Conservation (phyloP, 2,888 invertebrate species). For the Coelopa pilipes region DNA sequence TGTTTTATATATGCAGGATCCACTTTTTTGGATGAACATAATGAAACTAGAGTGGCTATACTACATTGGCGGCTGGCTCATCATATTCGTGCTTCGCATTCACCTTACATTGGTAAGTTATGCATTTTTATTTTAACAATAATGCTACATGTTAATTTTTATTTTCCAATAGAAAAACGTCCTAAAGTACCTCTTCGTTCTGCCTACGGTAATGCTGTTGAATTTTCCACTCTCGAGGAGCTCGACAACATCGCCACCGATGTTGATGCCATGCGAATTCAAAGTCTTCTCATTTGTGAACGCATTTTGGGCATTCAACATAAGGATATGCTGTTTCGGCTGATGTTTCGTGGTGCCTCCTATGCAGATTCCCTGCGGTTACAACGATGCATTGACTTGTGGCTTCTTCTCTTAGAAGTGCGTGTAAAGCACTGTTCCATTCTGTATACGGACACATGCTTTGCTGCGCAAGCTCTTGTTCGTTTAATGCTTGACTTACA, state of each 20-base stretch:
- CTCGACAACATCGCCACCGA: constrained; percentile 80
- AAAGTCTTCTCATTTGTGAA: constrained; percentile 88
- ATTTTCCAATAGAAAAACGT: constrained; percentile 67
- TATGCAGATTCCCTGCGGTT: constrained; percentile 80
- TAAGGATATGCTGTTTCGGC: constrained; percentile 85
- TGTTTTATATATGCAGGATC: constrained; percentile 68
- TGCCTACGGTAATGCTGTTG: constrained; percentile 76
- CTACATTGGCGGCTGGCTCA: constrained; percentile 85
- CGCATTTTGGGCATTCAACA: constrained; percentile 86
- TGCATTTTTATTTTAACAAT: neutral
- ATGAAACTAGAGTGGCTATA: constrained; percentile 78
- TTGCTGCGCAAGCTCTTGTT: constrained; percentile 85
- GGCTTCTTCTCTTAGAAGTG: constrained; percentile 84
- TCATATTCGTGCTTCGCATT: constrained; percentile 69
- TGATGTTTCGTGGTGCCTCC: constrained; percentile 79
- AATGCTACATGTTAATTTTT: neutral
- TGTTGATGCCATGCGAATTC: constrained; percentile 86
- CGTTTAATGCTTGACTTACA: constrained; percentile 82
- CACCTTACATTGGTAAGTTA: constrained; percentile 59
- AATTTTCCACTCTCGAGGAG: constrained; percentile 80
- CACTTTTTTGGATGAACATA: constrained; percentile 88
- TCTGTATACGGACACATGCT: constrained; percentile 82
- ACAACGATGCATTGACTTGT: constrained; percentile 87
- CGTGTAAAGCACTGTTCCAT: constrained; percentile 83
- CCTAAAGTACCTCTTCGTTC: constrained; percentile 70